Percentiles rank a stretch among this genome's conserved stretches.
These are phyloP conservation scores for Cataglyphis cursor DNA, from an alignment of 2,888 invertebrate species.

Conservation along the genomic window DNA sequence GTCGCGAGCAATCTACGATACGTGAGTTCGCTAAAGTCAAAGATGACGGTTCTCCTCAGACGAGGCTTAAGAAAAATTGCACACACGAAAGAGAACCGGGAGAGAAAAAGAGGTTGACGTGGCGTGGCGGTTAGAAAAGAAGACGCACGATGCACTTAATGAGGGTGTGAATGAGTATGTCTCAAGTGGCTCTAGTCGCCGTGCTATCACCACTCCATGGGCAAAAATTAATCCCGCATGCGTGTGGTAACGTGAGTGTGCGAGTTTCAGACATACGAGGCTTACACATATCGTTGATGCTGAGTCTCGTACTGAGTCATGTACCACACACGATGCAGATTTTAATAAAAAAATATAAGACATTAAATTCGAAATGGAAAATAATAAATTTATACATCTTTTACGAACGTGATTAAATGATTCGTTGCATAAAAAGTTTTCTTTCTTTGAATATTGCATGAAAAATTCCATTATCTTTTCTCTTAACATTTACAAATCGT, in stretches of 20 bases:
- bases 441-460: neutral
- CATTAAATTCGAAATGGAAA: neutral
- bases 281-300: constrained; percentile 4
- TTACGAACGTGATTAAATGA: constrained; percentile 8
- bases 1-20: constrained; percentile 36
- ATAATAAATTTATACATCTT: neutral
- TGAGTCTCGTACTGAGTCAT: constrained; percentile 23
- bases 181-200: constrained; percentile 82
- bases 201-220: constrained; percentile 74
- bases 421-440: neutral
- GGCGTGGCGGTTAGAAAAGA: constrained; percentile 59
- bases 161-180: constrained; percentile 84
- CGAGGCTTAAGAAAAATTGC: constrained; percentile 65
- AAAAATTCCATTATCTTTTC: neutral
- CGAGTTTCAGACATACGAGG: neutral
- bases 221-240: constrained; percentile 79
- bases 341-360: neutral
- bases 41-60: constrained; percentile 68
- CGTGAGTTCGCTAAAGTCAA: constrained; percentile 51
- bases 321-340: neutral
- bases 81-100: constrained; percentile 16
- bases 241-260: constrained; percentile 36
- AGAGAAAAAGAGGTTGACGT: constrained; percentile 59
- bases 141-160: constrained; percentile 77
- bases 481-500: neutral